Base-by-base conservation (phyloP, 2,797 vertebrate species). In the Sebastes taczanowskii region DNA sequence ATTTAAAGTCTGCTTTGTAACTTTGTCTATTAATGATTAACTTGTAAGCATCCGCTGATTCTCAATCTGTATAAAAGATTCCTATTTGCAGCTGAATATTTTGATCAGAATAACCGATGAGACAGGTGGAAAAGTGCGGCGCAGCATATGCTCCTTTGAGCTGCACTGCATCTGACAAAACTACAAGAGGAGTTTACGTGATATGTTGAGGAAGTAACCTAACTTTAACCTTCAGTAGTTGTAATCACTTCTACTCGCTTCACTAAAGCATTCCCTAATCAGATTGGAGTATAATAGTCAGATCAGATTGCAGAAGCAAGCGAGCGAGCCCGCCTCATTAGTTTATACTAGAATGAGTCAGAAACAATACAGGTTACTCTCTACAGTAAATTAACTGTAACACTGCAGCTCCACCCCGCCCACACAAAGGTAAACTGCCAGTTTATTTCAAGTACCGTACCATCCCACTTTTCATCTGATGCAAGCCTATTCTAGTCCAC, bases 21-120 rank as follows among this genome's bases (percentile, higher is more conserved):
- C 87, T 73, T 81, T 85, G 83, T 69, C 81, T 58, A 60, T 87
- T 73, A 91, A 92, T 91, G 81, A 89, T 90, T 93, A 83, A 92
- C 91, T 76, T 23, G 5, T 4, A 53, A 69, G 58, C 62, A 56
- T 74, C 74, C 7, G 11, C 35, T 60, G 22, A 77, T 60, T 81
- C 71, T 64, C 35, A 79, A 85, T 75, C 11, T 38, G 64, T 61
- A 34, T 58, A 63, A 83, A 82, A 14, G 20, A 65, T 69, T 77
- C 11, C 16, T 18, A 35, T 61, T 76, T 71, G 23, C 20, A 23
- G 16, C 63, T 64, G 71, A 78, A 72, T 68, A 66, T 68, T 80
- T 25, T 49, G 30, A 59, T 63, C 6, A 52, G 71, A 42, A 64
- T 27, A 60, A 71, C 55, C 20, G 9, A 67, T n/a, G 32, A 70